These are phyloP conservation scores for Ormyrus rosae DNA, from an alignment of 2,888 invertebrate species.

Conservation along the genomic window DNA sequence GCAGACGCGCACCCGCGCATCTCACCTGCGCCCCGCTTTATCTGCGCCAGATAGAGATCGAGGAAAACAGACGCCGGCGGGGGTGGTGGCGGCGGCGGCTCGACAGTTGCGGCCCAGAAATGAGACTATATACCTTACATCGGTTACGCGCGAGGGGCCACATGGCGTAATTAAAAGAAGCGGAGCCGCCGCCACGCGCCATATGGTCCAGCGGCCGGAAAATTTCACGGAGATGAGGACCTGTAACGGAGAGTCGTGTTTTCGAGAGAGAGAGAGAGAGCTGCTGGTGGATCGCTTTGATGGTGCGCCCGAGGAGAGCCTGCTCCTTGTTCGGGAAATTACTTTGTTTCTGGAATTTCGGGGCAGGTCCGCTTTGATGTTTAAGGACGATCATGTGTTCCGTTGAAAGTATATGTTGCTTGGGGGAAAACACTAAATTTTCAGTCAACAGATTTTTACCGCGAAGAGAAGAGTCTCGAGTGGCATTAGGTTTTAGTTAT, in stretches of 20 bases:
- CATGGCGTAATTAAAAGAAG: conserved; percentile 71
- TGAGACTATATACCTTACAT: conserved; percentile 56
- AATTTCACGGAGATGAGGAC: conserved; percentile 1
- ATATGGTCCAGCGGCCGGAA: conserved; percentile 52
- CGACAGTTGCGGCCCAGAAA: conserved; percentile 70
- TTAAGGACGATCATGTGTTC: not conserved
- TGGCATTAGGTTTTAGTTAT: no score
- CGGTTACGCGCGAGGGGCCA: conserved; percentile 62
- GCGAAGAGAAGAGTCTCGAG: no score
- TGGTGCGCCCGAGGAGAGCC: not conserved
- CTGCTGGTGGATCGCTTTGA: no score
- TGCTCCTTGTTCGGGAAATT: not conserved
- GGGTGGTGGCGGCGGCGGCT: not conserved
- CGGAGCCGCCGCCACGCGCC: conserved; percentile 43
- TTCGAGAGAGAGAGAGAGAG: no score
- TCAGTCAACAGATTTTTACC: no score
- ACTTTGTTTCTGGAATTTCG: conserved; percentile 12
- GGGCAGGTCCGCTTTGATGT: not conserved
- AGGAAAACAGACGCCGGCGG: not conserved
- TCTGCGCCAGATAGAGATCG: conserved; percentile 5
- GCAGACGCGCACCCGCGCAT: conserved; percentile 29
- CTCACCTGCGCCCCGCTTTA: conserved; percentile 54
- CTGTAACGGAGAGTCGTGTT: not conserved
- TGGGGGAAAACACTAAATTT: no score
- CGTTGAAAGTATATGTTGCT: no score